These are phyloP conservation scores for Napeogenes sylphis DNA, from an alignment of 2,888 invertebrate species.

Conservation along the genomic window DNA sequence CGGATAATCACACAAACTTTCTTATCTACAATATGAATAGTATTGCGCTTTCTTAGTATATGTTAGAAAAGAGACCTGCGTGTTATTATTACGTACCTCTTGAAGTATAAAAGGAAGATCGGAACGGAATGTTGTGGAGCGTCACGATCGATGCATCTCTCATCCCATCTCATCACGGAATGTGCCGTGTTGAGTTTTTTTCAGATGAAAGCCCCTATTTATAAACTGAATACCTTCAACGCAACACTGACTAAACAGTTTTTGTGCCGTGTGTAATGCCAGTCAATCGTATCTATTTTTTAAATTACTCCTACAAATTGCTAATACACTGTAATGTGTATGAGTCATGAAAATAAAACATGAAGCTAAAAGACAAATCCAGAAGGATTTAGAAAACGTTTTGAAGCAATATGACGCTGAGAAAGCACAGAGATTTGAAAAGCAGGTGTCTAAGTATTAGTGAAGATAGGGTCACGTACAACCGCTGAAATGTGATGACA, in stretches of 20 bases:
- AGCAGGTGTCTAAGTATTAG: slow-evolving; percentile 72
- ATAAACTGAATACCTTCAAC: slow-evolving; percentile 68
- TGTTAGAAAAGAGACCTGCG: not conserved
- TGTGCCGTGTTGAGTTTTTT: slow-evolving; percentile 67
- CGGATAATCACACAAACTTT: too few species aligned
- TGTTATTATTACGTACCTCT: slow-evolving; percentile 17
- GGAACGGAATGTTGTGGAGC: slow-evolving; percentile 31
- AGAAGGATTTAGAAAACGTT: slow-evolving; percentile 7
- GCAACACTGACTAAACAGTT: slow-evolving; percentile 60
- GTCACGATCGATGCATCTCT: slow-evolving; percentile 50
- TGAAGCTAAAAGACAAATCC: not conserved
- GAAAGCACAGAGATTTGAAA: slow-evolving; percentile 46
- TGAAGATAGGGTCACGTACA: slow-evolving; percentile 70
- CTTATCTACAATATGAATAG: too few species aligned
- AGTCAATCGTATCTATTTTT: slow-evolving; percentile 28
- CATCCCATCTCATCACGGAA: slow-evolving; percentile 59
- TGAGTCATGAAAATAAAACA: slow-evolving; percentile 2
- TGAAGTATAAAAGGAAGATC: slow-evolving; percentile 26
- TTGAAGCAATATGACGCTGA: slow-evolving; percentile 10
- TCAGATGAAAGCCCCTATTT: slow-evolving; percentile 66
- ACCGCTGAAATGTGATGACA: slow-evolving; percentile 69
- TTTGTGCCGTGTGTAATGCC: slow-evolving; percentile 50
- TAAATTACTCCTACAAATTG: slow-evolving; percentile 14
- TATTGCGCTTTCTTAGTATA: too few species aligned
- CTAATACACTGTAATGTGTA: slow-evolving; percentile 4